phyloP scores from a whole-genome alignment of 2,888 invertebrate species.

The Limnephilus lunatus region DNA sequence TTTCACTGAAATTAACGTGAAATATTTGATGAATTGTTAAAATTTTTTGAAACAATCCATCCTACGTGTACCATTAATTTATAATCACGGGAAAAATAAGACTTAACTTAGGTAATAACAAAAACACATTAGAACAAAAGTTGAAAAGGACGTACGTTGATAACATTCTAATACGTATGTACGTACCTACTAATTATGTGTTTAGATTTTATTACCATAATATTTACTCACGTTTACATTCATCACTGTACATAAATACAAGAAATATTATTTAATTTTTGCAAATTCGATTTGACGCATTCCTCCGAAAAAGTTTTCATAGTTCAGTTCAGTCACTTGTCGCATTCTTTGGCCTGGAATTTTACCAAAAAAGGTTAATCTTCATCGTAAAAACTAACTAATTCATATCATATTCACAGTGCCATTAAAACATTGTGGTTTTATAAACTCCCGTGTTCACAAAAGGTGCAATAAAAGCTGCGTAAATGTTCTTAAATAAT shows the following conservation, averaged over 20 bases:
- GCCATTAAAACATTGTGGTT: slow-evolving; percentile 11
- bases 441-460: slow-evolving; percentile 8
- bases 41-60: no score
- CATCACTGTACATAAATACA: background rate
- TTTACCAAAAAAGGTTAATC: background rate
- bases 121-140: no score
- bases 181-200: no score
- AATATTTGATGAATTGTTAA: no score
- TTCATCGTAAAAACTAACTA: background rate
- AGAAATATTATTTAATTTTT: background rate
- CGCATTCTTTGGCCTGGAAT: background rate
- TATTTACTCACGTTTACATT: background rate
- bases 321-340: background rate
- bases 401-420: background rate
- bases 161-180: no score
- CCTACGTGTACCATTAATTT: no score
- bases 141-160: no score
- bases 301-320: background rate
- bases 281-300: background rate
- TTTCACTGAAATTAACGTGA: no score
- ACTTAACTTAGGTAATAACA: no score
- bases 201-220: no score
- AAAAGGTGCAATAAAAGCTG: background rate
- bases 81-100: no score
- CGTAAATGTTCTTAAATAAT: background rate